Evolutionary conservation across 2,113 vertebrate genomes (phyloP).

Genomic region (Tiliqua scincoides): DNA sequence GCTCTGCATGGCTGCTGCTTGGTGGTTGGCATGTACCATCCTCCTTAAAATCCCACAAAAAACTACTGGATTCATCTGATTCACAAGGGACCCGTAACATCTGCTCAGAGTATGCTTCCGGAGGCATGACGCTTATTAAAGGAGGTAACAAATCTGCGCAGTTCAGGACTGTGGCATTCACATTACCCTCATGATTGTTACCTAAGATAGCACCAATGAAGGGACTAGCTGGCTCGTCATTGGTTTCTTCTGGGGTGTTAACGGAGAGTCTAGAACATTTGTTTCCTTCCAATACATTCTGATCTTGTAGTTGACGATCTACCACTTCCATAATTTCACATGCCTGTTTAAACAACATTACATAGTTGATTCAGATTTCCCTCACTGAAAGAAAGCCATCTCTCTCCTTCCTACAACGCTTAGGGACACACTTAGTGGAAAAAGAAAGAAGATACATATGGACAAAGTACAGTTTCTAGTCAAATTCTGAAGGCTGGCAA

Average conservation of each 20-base stretch:
- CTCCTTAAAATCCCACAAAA: conserved; percentile 30
- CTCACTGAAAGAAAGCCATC: background rate
- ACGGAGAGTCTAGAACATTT: conserved; percentile 47
- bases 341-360: conserved; percentile 66
- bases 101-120: rapidly evolving
- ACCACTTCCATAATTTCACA: conserved; percentile 53
- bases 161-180: rapidly evolving
- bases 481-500: background rate
- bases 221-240: conserved; percentile 66
- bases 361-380: background rate
- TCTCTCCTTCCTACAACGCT: background rate
- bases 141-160: rapidly evolving
- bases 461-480: no score
- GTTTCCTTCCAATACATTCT: conserved; percentile 18
- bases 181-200: rapidly evolving
- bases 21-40: background rate
- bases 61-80: conserved; percentile 62
- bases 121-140: rapidly evolving
- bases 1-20: rapidly evolving
- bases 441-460: background rate
- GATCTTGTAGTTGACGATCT: conserved; percentile 54
- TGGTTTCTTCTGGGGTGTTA: conserved; percentile 79
- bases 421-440: background rate
- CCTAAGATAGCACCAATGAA: background rate
- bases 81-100: conserved; percentile 60